phyloP scores from a whole-genome alignment of 2,113 vertebrate genomes.

The Pachypanchax playfairii region DNA sequence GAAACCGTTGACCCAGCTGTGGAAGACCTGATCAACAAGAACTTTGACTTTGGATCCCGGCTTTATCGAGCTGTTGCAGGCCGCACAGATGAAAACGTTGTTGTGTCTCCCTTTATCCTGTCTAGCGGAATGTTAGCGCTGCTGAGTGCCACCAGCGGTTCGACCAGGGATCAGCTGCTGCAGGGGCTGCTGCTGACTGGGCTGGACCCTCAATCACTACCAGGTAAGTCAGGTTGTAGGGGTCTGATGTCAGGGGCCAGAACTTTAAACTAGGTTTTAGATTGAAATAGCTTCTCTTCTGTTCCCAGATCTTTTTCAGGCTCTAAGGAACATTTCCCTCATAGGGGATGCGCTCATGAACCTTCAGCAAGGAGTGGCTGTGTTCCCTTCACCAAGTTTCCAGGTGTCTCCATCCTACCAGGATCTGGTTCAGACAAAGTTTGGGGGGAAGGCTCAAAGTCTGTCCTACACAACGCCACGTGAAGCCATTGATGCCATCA shows the following conservation, averaged over 20 bases:
- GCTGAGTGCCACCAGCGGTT: slow-evolving; percentile 70
- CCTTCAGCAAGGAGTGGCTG: slow-evolving; percentile 71
- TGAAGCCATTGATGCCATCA: slow-evolving; percentile 74
- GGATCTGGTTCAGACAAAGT: slow-evolving; percentile 80
- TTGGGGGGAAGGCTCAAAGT: slow-evolving; percentile 70
- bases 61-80: slow-evolving; percentile 84
- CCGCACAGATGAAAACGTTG: slow-evolving; percentile 83
- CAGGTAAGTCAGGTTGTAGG: slow-evolving; percentile 24
- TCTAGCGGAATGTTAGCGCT: slow-evolving; percentile 74
- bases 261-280: neutral
- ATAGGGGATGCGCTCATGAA: slow-evolving; percentile 41
- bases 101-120: slow-evolving; percentile 80
- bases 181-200: slow-evolving; percentile 65
- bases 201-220: slow-evolving; percentile 54
- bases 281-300: neutral
- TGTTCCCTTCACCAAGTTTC: slow-evolving; percentile 78
- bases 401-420: slow-evolving; percentile 70
- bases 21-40: slow-evolving; percentile 73
- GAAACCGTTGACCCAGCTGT: neutral
- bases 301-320: slow-evolving; percentile 75
- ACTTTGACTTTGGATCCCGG: slow-evolving; percentile 81
- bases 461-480: slow-evolving; percentile 71
- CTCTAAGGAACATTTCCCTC: slow-evolving; percentile 64
- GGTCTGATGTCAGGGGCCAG: neutral
- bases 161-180: slow-evolving; percentile 79